Evolutionary conservation across 1,140 invertebrate genomes (phyloP), one percentile per base, ranked within the genome.

Genomic region (Chironomus tepperi): DNA sequence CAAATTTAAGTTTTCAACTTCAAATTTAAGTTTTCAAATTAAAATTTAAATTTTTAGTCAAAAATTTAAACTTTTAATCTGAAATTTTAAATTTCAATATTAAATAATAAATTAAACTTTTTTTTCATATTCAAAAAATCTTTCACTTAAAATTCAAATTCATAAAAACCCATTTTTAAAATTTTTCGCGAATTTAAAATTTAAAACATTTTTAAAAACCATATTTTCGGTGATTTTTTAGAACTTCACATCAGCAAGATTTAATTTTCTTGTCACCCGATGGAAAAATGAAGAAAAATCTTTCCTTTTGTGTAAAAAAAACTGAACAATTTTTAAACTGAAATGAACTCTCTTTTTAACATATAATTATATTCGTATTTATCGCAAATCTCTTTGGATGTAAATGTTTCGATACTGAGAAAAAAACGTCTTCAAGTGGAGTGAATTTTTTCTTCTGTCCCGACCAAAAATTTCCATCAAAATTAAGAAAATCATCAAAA

Each of bases 331-430:
- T 57, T 57, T 57, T 5, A 34, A 34, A 34, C 5, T 57, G 47
- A 57, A 57, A 57, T n/a, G 24, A 34, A 34, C 24, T 34, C 24
- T 2, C 24, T 34, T 34, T 34, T 34, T 57, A 57, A n/a, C 47
- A n/a, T 57, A 57, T 57, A 57, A 57, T 57, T n/a, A n/a, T 57
- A 57, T 57, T 57, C 47, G 10, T 57, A 57, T 12, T 57, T n/a
- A 57, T 57, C 47, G n/a, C 8, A 57, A 12, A n/a, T 57, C 47
- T 57, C 9, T 57, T 57, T 57, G 47, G 47, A 57, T 57, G 47
- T 57, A 57, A 57, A 57, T 79, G 79, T 81, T 81, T 81, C 80
- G 80, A 81, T 81, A 81, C 80, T 81, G 12, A 57, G 12, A 57
- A n/a, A 12, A 57, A 57, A 47, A 70, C 12, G 16, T 21, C 19